Percentiles rank a stretch among this genome's conserved stretches.
These are phyloP conservation scores for Sminthopsis crassicaudata DNA, from an alignment of 2,113 vertebrate species.

Conservation along the genomic window DNA sequence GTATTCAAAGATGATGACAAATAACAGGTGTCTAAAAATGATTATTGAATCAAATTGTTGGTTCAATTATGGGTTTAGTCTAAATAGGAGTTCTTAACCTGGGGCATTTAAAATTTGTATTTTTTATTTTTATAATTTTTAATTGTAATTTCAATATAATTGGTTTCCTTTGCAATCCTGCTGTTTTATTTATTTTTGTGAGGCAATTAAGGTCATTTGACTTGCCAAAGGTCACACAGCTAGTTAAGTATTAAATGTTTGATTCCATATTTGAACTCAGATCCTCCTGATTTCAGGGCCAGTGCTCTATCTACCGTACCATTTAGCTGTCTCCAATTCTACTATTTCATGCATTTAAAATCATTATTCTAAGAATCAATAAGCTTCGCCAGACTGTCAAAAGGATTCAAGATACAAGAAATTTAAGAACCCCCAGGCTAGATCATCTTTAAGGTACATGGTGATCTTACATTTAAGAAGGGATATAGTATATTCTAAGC, in stretches of 20 bases:
- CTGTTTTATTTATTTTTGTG: background rate
- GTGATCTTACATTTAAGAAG: background rate
- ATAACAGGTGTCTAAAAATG: background rate
- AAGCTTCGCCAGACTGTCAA: background rate
- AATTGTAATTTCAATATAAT: background rate
- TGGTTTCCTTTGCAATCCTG: background rate
- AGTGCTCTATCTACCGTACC: no score
- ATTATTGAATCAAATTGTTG: background rate
- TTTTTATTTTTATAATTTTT: no score
- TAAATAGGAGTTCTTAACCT: background rate
- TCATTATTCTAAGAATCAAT: background rate
- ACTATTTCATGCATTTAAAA: background rate
- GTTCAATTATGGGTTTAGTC: background rate
- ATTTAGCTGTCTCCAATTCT: background rate
- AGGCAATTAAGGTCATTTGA: no score
- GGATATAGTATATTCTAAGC: background rate
- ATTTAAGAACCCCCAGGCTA: background rate
- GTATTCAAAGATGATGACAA: background rate
- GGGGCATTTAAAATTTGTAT: background rate
- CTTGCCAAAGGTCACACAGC: no score
- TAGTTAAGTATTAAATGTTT: no score
- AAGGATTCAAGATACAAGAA: background rate
- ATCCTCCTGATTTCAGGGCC: no score
- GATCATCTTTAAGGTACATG: background rate
- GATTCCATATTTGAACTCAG: no score